These are phyloP conservation scores for Melangyna quadrimaculata DNA, from an alignment of 2,888 invertebrate genomes.

Conservation along the genomic window DNA sequence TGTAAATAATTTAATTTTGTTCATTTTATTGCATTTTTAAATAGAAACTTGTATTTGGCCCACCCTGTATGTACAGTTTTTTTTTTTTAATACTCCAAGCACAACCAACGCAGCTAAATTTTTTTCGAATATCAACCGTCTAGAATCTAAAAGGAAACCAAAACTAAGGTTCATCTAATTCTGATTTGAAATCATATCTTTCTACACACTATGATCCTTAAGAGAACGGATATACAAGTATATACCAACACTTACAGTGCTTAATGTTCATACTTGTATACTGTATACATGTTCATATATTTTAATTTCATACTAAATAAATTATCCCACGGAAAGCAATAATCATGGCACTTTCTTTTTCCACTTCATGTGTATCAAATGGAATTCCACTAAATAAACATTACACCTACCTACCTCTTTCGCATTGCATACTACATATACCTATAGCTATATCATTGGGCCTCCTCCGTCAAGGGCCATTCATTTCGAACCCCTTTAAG, in stretches of 20 bases:
- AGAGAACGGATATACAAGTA: not conserved
- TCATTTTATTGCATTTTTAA: too few relatives aligned
- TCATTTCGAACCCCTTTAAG: slow-evolving; percentile 44
- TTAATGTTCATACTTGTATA: not conserved
- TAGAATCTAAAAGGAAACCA: too few relatives aligned
- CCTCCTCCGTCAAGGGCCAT: slow-evolving; percentile 34
- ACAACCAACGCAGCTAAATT: too few relatives aligned
- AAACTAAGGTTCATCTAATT: too few relatives aligned
- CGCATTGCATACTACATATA: not conserved
- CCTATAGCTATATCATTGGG: not conserved
- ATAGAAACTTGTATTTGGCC: too few relatives aligned
- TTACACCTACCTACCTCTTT: slow-evolving; percentile 5
- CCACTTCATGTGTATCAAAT: slow-evolving; percentile 56
- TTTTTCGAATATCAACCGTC: too few relatives aligned
- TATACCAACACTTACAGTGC: not conserved
- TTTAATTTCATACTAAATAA: slow-evolving; percentile 63
- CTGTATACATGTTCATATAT: not conserved
- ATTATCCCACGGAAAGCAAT: slow-evolving; percentile 39
- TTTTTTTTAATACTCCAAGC: too few relatives aligned
- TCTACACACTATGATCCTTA: not conserved
- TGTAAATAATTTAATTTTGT: too few relatives aligned
- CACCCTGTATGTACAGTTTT: too few relatives aligned
- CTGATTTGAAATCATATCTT: slow-evolving; percentile 4
- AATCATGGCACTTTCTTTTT: slow-evolving; percentile 21
- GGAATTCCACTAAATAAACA: slow-evolving; percentile 49